Evolutionary conservation across 2,888 invertebrate species (phyloP), one percentile per base, ranked within the genome.

Genomic region (Protonemura montana): DNA sequence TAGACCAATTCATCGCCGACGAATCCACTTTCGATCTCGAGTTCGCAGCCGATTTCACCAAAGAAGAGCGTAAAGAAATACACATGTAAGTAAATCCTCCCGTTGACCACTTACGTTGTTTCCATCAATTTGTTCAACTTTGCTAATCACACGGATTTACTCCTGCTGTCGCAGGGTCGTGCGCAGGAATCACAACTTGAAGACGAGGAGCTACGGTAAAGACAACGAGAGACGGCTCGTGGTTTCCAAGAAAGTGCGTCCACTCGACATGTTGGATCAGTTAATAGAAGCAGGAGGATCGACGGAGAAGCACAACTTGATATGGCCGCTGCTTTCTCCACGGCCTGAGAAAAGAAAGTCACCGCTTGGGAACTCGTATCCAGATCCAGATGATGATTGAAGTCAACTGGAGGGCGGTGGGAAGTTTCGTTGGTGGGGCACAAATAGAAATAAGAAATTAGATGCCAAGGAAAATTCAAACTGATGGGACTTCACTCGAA

Each of bases 271-370:
- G n/a, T 90, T 93, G 13, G 89, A 90, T 25, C 92, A 92, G 89
- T 89, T 94, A 0, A 89, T 92, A 86, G 88, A 89, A 26, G 89
- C 91, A 77, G 93, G 93, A 7, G 93, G 93, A 0, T 89, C 90
- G n/a, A 93, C 92, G 6, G 91, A 91, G 41, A 93, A 93, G 89
- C 94, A 93, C 89, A 91, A 92, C 87, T 90, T 94, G 7, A 89
- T 91, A 26, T 21, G 59, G 21, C 59, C 59, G 13, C 13, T 21
- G 59, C 59, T n/a, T n/a, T n/a, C n/a, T n/a, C n/a, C n/a, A n/a
- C n/a, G n/a, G n/a, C n/a, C n/a, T n/a, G n/a, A n/a, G n/a, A n/a
- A n/a, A n/a, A n/a, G n/a, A n/a, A n/a, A n/a, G n/a, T n/a, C n/a
- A n/a, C n/a, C n/a, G n/a, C n/a, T n/a, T n/a, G n/a, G n/a, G n/a